Percentiles rank a stretch among this genome's conserved stretches.
Conservation (phyloP, 2,113 vertebrate genomes). For the Zosterops hypoxanthus region DNA sequence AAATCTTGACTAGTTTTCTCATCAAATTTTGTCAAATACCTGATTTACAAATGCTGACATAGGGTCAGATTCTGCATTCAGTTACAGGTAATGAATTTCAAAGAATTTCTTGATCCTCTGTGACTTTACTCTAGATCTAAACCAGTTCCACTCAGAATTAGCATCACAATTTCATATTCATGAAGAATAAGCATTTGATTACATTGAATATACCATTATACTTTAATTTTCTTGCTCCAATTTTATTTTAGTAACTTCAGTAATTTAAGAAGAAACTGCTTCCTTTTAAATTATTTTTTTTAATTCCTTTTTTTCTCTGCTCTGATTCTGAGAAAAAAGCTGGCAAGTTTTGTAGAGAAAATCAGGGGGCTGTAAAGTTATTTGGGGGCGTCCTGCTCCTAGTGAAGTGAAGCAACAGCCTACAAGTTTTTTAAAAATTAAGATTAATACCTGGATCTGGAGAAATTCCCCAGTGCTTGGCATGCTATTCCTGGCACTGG, state of each 20-base stretch:
- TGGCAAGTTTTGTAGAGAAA: not conserved
- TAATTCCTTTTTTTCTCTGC: not conserved
- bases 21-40: slow-evolving; percentile 21
- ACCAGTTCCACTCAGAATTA: not conserved
- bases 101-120: not conserved
- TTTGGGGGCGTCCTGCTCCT: not conserved
- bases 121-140: not conserved
- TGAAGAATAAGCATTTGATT: slow-evolving; percentile 10
- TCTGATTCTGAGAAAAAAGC: not conserved
- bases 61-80: slow-evolving; percentile 23
- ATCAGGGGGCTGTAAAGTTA: not conserved
- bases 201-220: not conserved
- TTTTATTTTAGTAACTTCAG: slow-evolving; percentile 2
- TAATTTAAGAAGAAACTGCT: not conserved
- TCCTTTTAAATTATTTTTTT: not conserved
- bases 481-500: not conserved
- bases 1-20: slow-evolving; percentile 16
- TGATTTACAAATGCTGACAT: slow-evolving; percentile 24
- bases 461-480: not conserved
- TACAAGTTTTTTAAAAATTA: not conserved
- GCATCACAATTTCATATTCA: not conserved
- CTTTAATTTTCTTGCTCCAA: not conserved
- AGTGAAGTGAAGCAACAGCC: not conserved
- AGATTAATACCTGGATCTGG: not conserved
- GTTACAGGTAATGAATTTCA: slow-evolving; percentile 17